Evolutionary conservation across 2,113 vertebrate species (phyloP), one percentile per base, ranked within the genome.

Genomic region (Mixornis gularis): DNA sequence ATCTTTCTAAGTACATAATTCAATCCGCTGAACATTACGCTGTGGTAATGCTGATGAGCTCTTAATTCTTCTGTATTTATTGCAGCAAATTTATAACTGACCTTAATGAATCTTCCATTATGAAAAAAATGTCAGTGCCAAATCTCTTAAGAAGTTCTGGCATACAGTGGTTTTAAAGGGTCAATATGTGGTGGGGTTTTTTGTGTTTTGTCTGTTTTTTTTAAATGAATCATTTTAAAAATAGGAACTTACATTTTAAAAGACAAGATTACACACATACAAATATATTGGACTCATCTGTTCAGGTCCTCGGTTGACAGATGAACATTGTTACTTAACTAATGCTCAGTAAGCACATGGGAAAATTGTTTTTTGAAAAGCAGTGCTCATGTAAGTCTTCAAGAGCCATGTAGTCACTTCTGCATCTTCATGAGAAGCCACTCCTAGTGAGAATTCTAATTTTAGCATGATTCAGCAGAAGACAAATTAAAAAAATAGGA

Each of bases 31-130:
- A 86, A 30, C 91, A 94, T 96, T 96, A 69, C 7, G 3, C 60
- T 85, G 48, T 91, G 91, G 77, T 96, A 95, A 95, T 92, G 73
- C 83, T 94, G 91, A 97, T 96, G 96, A 97, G 95, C 94, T 96
- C 96, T 97, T 97, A 96, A 97, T 97, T 97, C 95, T 96, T 84
- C 91, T 87, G 74, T 97, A 97, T 96, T 97, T 97, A 96, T 97
- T 96, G 80, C 55, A 93, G 90, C 52, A 94, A 94, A 93, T 94
- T 91, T 89, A 96, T 95, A 94, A 65, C 53, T 97, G 91, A 95
- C 95, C 97, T 96, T 97, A 97, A 97, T 96, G 97, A 97, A 96
- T 94, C 91, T 86, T 96, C 92, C 91, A 89, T 95, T 97, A 97
- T 91, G 82, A 85, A 73, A 94, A 88, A 96, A 96, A 97, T 64